These are phyloP conservation scores for Elysia chlorotica DNA, from an alignment of 1,140 invertebrate species.

Conservation along the genomic window DNA sequence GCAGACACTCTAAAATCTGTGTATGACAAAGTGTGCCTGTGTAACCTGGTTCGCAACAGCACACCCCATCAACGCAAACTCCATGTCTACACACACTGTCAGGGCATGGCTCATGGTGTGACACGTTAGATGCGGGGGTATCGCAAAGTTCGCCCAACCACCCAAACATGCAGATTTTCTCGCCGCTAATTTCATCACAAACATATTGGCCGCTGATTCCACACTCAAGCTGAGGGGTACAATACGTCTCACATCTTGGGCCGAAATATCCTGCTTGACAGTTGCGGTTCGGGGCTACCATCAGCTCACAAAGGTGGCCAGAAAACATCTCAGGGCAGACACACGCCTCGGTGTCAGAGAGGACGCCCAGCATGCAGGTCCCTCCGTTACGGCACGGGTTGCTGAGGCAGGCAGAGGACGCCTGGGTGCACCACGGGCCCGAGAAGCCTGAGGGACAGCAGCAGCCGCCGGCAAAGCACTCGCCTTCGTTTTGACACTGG, in stretches of 20 bases:
- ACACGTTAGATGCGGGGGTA: conserved; percentile 45
- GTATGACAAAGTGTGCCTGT: conserved; percentile 41
- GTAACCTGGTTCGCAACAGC: conserved; percentile 34
- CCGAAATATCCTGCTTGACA: conserved; percentile 23
- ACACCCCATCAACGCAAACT: conserved; percentile 27
- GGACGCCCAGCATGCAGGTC: conserved; percentile 23
- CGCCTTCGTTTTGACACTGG: conserved; percentile 29
- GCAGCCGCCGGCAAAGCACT: conserved; percentile 26
- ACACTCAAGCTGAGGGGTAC: conserved; percentile 21
- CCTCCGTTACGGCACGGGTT: conserved; percentile 32
- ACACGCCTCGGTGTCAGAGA: conserved; percentile 29
- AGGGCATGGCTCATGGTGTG: conserved; percentile 27
- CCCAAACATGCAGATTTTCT: conserved; percentile 84
- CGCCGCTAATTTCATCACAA: conserved; percentile 73
- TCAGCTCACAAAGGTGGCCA: conserved; percentile 83
- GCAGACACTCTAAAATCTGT: conserved; percentile 68
- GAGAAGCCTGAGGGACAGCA: conserved; percentile 23
- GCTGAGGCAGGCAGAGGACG: conserved; percentile 10
- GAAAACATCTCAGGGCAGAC: conserved; percentile 83
- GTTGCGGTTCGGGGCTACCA: neutral
- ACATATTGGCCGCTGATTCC: conserved; percentile 78
- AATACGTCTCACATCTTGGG: conserved; percentile 17
- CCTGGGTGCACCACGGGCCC: conserved; percentile 19
- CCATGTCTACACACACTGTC: conserved; percentile 30
- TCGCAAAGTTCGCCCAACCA: conserved; percentile 91